Evolutionary conservation across 92 coral and sea anemone species (phyloP).

Genomic region (Parazoanthus atlanticus): DNA sequence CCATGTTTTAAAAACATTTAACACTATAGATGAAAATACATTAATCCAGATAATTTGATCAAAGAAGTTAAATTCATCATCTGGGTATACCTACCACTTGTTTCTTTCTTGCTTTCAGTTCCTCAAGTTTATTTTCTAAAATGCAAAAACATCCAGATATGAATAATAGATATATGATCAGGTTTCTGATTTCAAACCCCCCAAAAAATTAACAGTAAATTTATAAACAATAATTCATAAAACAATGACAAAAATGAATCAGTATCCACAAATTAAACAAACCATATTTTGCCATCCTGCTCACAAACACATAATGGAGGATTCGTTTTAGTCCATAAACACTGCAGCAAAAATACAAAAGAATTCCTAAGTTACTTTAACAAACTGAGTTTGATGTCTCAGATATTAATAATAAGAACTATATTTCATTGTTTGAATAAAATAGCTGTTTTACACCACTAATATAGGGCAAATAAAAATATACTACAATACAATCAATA

Average conservation of each 20-base stretch:
- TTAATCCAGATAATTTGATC: no score
- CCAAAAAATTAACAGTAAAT: neutral
- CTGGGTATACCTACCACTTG: constrained; percentile 73
- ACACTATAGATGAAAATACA: no score
- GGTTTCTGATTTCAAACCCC: neutral
- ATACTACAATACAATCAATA: no score
- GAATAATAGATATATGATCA: neutral
- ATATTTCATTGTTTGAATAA: no score
- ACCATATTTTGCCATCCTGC: constrained; percentile 92
- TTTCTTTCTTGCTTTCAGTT: constrained; percentile 81
- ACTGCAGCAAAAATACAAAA: constrained; percentile 44
- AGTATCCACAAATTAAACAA: constrained; percentile 1
- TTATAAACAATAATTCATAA: neutral
- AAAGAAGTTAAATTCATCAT: neutral
- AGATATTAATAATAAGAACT: no score
- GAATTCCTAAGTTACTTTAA: no score
- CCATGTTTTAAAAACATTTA: no score
- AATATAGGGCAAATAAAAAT: no score
- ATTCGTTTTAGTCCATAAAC: constrained; percentile 79
- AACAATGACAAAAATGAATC: neutral
- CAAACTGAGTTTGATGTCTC: neutral
- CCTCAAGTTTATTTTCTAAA: constrained; percentile 80
- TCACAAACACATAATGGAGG: constrained; percentile 86
- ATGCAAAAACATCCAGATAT: constrained; percentile 9
- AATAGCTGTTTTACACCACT: no score